Percentiles rank a stretch among this genome's conserved stretches.
Conservation (phyloP, 2,797 vertebrate genomes). For the Enteromius anoplus region DNA sequence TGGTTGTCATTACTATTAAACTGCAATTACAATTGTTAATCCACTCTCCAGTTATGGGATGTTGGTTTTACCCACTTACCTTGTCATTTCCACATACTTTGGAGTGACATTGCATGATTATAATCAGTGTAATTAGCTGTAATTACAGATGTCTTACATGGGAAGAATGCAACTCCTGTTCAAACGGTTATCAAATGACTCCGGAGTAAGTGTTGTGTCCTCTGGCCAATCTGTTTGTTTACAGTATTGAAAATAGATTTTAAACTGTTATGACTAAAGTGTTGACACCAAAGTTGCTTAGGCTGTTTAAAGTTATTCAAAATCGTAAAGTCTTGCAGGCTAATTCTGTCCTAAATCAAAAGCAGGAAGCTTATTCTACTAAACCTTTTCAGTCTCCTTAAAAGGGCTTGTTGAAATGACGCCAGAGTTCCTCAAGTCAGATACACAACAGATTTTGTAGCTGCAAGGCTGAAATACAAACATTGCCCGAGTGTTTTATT, state of each 20-base stretch:
- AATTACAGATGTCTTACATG: neutral
- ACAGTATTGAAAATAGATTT: neutral
- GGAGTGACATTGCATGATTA: neutral
- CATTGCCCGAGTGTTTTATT: slow-evolving; percentile 29
- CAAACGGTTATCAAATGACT: neutral
- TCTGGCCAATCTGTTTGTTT: slow-evolving; percentile 7
- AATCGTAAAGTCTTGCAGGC: neutral
- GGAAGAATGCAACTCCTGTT: neutral
- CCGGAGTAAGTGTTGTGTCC: neutral
- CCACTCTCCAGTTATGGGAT: neutral
- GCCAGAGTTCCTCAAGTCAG: slow-evolving; percentile 31
- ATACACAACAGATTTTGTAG: slow-evolving; percentile 43
- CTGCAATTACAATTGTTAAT: neutral
- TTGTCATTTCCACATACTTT: neutral
- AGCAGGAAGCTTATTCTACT: neutral
- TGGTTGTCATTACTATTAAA: neutral
- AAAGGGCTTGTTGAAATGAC: slow-evolving; percentile 53
- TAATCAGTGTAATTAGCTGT: neutral
- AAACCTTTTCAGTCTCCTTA: slow-evolving; percentile 43
- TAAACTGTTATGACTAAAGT: neutral
- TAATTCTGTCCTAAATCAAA: slow-evolving; percentile 7
- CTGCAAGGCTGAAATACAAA: slow-evolving; percentile 48
- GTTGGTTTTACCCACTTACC: neutral
- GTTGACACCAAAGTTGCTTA: neutral
- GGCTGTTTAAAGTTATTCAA: neutral